These are phyloP conservation scores for Scartelaos histophorus DNA, from an alignment of 2,113 vertebrate genomes.

Conservation along the genomic window DNA sequence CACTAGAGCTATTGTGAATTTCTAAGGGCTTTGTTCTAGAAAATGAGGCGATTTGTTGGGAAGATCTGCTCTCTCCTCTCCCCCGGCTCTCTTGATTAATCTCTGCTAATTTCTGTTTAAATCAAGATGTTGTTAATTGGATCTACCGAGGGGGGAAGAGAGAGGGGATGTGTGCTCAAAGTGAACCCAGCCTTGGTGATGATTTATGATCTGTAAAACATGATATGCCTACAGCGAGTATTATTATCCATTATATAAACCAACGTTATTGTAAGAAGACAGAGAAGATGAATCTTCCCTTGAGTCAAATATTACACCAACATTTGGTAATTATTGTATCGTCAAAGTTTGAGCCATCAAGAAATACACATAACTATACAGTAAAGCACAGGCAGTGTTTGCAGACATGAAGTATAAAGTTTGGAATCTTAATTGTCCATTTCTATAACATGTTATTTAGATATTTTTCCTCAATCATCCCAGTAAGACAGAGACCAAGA, in stretches of 20 bases:
- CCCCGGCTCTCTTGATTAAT: slow-evolving; percentile 49
- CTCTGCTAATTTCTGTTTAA: slow-evolving; percentile 60
- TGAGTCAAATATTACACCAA: not conserved
- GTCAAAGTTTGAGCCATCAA: not conserved
- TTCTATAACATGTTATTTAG: not conserved
- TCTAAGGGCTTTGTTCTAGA: slow-evolving; percentile 40
- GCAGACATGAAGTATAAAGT: no score
- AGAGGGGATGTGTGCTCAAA: slow-evolving; percentile 31
- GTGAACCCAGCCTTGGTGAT: slow-evolving; percentile 27
- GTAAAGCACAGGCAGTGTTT: not conserved
- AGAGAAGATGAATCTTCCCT: not conserved
- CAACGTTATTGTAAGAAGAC: not conserved
- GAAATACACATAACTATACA: slow-evolving; percentile 26
- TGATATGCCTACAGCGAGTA: slow-evolving; percentile 16
- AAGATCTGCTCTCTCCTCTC: slow-evolving; percentile 46
- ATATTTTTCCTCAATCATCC: no score
- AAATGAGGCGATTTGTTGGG: slow-evolving; percentile 37
- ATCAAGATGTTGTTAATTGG: slow-evolving; percentile 56
- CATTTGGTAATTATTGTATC: slow-evolving; percentile 8
- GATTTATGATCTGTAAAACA: slow-evolving; percentile 38
- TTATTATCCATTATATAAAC: slow-evolving; percentile 31
- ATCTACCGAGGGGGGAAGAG: slow-evolving; percentile 16
- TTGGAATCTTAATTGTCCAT: no score
- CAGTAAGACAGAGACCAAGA: no score
- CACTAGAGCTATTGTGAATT: slow-evolving; percentile 26